These are phyloP conservation scores for Branchinecta sandiegonensis DNA, from an alignment of 2,888 invertebrate genomes.

Conservation along the genomic window DNA sequence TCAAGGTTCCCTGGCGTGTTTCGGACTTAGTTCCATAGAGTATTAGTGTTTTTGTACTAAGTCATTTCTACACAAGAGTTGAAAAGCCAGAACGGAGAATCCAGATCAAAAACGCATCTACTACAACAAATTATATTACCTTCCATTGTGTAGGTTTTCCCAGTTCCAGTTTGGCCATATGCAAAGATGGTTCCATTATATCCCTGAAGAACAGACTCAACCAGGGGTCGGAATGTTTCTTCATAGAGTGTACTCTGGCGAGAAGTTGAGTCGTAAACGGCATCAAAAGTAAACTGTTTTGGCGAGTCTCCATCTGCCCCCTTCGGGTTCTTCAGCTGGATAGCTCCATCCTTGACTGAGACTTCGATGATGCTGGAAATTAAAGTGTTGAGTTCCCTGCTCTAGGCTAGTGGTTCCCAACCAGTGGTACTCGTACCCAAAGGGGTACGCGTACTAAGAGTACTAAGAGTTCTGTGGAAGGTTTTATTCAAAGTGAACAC, in stretches of 20 bases:
- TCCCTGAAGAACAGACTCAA: constrained; percentile 87
- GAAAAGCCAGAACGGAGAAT: too few relatives aligned
- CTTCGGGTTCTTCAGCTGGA: constrained; percentile 76
- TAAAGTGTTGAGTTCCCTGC: constrained; percentile 19
- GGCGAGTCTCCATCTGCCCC: constrained; percentile 50
- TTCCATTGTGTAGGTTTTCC: constrained; percentile 57
- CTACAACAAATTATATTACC: constrained; percentile 33
- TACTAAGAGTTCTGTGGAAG: too few relatives aligned
- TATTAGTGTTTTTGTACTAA: too few relatives aligned
- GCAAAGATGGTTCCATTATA: constrained; percentile 99
- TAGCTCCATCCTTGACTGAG: constrained; percentile 67
- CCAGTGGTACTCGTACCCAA: too few relatives aligned
- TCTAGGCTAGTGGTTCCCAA: too few relatives aligned
- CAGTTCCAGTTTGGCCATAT: constrained; percentile 97
- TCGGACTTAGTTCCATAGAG: too few relatives aligned
- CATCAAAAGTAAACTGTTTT: constrained; percentile 93
- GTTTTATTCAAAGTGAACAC: too few relatives aligned
- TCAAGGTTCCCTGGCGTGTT: too few relatives aligned
- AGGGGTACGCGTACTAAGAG: too few relatives aligned
- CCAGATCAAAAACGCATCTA: too few relatives aligned
- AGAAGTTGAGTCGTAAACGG: constrained; percentile 83
- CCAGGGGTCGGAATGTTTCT: constrained; percentile 85
- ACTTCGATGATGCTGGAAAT: constrained; percentile 56
- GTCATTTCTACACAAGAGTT: too few relatives aligned
- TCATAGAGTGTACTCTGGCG: constrained; percentile 86